Conservation (phyloP, 23 tunicate genomes). For the Ciona savignyi region DNA sequence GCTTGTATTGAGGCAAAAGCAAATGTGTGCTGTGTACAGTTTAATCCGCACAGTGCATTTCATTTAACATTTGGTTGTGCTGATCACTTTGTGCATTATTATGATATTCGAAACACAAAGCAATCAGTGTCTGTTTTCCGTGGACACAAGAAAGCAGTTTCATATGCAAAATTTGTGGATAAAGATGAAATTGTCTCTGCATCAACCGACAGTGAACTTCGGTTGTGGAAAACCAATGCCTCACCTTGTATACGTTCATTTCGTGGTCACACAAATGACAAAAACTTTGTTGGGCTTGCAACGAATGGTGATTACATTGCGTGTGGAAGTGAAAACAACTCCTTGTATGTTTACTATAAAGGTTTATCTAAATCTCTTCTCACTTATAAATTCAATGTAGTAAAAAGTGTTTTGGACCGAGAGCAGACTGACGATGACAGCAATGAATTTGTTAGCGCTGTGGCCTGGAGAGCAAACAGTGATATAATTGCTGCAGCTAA, state of each 20-base stretch:
- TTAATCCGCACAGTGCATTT: conserved; percentile 83
- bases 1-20: conserved; percentile 96
- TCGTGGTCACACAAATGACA: conserved; percentile 90
- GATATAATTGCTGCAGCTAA: conserved; percentile 90
- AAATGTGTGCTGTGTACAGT: conserved; percentile 98
- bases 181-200: conserved; percentile 90
- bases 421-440: conserved; percentile 66
- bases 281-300: conserved; percentile 98
- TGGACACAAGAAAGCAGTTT: conserved; percentile 98
- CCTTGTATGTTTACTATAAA: conserved; percentile 88
- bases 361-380: conserved; percentile 74
- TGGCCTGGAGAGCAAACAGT: conserved; percentile 82
- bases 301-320: conserved; percentile 91
- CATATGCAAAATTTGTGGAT: conserved; percentile 90
- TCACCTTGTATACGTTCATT: conserved; percentile 56
- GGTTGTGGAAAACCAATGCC: conserved; percentile 60
- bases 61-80: conserved; percentile 97
- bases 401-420: conserved; percentile 75
- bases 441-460: conserved; percentile 94
- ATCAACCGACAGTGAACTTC: conserved; percentile 91
- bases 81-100: conserved; percentile 97
- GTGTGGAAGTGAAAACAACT: conserved; percentile 96
- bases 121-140: conserved; percentile 69
- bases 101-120: conserved; percentile 87
- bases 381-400: conserved; percentile 83